Base-by-base conservation (phyloP, 2,113 vertebrate genomes). In the Hyaena hyaena region DNA sequence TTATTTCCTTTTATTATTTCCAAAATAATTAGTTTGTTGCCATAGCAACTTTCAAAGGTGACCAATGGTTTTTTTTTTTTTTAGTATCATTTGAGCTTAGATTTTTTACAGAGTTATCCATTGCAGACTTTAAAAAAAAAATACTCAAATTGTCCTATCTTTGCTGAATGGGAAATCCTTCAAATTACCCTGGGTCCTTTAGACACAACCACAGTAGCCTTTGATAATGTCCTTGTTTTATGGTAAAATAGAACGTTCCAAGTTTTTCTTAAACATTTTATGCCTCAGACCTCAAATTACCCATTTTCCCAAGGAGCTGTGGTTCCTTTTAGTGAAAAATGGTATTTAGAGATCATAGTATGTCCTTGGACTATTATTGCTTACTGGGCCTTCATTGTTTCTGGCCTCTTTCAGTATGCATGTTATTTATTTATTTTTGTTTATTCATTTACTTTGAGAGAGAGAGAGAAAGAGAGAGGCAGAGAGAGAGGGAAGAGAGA, bases 11-110 rank as follows among this genome's bases (percentile, higher is more conserved):
- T 96, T 85, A n/a, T 90, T 84, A 63, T 80, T 85, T 94, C 58
- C 61, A 94, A 92, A 90, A 82, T 93, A 88, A 74, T 84, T 93
- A 86, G 55, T 88, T 88, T 86, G 53, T 5, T 93, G 31, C 4
- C n/a, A 9, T 83, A 83, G 31, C 43, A 93, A 76, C 39, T 96
- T 88, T 53, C 68, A 89, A 69, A 77, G 50, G 35, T 94, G 66
- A 89, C 45, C 58, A 53, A 5, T 84, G 28, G 61, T 61, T 77
- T 80, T 79, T 88, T 66, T 45, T 6, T 80, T 79, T 88, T 66
- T 45, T 6, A 85, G 63, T 91, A 53, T 84, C 69, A 79, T 16
- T 91, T 91, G 69, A 95, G 65, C 63, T 93, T 6, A 28, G 55
- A 50, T 61, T 88, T 91, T 35, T 35, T 28, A 82, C 33, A 85